Base-by-base conservation (phyloP, 2,888 invertebrate species). In the Athetis lepigone region DNA sequence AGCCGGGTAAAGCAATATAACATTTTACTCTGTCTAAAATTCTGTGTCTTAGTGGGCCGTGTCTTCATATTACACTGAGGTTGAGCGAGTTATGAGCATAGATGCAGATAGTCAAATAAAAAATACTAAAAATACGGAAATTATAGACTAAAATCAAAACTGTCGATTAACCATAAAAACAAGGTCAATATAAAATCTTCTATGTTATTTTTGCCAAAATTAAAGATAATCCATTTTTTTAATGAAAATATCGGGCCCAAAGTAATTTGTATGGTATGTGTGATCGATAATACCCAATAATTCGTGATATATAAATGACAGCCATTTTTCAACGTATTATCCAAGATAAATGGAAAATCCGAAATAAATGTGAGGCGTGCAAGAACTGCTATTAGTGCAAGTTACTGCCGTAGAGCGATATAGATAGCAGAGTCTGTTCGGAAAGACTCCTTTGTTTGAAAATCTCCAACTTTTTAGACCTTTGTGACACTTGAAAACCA, bases 321-420 rank as follows among this genome's bases (percentile, higher is more conserved):
- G 39, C 7, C 64, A 77, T 82, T 79, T 81, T 82, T 83, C 77
- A 71, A 52, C 57, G 63, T 70, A 75, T 74, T 74, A 70, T 76
- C 64, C 77, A 47, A 65, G 63, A 75, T 77, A 83, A 81, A 81
- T 80, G 69, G 79, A 75, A 83, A 77, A 76, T 78, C 78, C 69
- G 51, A 79, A 79, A 81, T 82, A 81, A 80, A 81, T 80, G 83
- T 77, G 64, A 71, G 71, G 55, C 70, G 54, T 56, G 69, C 49
- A 66, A 42, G 51, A 59, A n/a, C 43, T 47, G 23, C 43, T 55
- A 37, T 7, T 9, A 4, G 33, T 40, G 25, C 36, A 66, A 67
- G 50, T 60, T 54, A 63, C 11, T 57, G 73, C 64, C 54, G 43
- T 37, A n/a, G 2, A 58, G 75, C 80, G 70, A 21, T 16, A 45